A percentile compares a stretch with the other conserved stretches of the same genome.
These are phyloP conservation scores for Caenorhabditis sp. DNA, from an alignment of 2,888 invertebrate genomes.

Conservation along the genomic window DNA sequence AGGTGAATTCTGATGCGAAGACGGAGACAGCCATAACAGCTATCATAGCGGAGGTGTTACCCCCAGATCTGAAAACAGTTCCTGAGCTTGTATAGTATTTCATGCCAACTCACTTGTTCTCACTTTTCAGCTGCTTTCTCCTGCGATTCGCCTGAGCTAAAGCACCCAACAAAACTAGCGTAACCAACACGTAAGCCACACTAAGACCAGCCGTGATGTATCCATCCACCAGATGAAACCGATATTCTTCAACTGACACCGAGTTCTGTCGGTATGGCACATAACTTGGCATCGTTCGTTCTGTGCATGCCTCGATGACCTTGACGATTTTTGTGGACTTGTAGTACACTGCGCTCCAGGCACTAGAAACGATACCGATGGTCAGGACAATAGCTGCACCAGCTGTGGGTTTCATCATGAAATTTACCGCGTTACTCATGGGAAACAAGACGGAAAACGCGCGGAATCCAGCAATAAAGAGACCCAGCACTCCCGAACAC, in stretches of 20 bases:
- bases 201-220: not conserved
- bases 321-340: not conserved
- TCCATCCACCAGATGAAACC: not conserved
- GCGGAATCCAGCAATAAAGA: slow-evolving; percentile 7
- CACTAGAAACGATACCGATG: not conserved
- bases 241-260: not conserved
- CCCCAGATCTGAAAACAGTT: not conserved
- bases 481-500: not conserved
- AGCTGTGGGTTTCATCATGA: slow-evolving; percentile 2
- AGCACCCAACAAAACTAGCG: not conserved
- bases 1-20: not conserved
- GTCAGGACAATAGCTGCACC: not conserved
- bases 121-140: slow-evolving; percentile 15
- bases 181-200: not conserved
- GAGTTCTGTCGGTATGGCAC: not conserved
- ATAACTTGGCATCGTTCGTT: not conserved
- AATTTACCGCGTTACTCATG: slow-evolving; percentile 18
- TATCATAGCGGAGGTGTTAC: not conserved
- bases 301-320: not conserved
- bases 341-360: slow-evolving; percentile 3
- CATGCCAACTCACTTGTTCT: slow-evolving; percentile 17
- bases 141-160: not conserved
- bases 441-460: slow-evolving; percentile 12
- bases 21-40: not conserved
- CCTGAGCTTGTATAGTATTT: no score